A percentile compares a stretch with the other conserved stretches of the same genome.
These are phyloP conservation scores for Pocillopora verrucosa DNA, from an alignment of 64 coral and sea anemone species.

Conservation along the genomic window DNA sequence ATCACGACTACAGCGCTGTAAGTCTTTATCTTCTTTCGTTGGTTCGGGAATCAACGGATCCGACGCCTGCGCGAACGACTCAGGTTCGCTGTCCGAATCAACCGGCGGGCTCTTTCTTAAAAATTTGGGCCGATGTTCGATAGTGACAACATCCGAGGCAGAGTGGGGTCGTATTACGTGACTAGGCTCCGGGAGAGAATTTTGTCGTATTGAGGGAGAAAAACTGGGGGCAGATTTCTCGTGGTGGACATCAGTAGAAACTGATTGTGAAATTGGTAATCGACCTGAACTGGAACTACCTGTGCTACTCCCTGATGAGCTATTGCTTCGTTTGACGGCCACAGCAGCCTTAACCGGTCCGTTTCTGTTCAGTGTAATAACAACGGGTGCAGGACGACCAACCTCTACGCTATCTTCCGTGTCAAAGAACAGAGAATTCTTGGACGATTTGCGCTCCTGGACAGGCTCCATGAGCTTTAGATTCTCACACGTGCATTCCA, in stretches of 20 bases:
- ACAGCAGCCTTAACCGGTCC: conserved; percentile 51
- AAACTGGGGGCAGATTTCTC: conserved; percentile 15
- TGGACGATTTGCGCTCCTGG: background rate
- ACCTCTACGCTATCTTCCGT: conserved; percentile 22
- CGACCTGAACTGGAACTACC: background rate
- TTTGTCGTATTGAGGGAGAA: background rate
- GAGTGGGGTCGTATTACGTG: background rate
- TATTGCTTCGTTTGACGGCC: conserved; percentile 47
- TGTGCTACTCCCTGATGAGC: conserved; percentile 2
- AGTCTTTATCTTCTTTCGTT: conserved; percentile 10
- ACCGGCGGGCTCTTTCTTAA: background rate
- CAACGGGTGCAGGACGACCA: conserved; percentile 54
- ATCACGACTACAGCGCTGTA: conserved; percentile 24
- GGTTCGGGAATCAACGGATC: conserved; percentile 29
- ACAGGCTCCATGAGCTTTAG: conserved; percentile 6
- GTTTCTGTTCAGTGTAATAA: conserved; percentile 34
- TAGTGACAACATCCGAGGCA: conserved; percentile 8
- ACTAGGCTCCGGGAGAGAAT: conserved; percentile 20
- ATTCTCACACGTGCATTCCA: conserved; percentile 61
- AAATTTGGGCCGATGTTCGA: conserved; percentile 16
- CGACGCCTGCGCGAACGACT: conserved; percentile 6
- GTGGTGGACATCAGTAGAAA: background rate
- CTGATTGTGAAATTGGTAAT: conserved; percentile 3
- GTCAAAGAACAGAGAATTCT: conserved; percentile 48
- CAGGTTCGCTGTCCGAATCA: conserved; percentile 2